phyloP scores from a whole-genome alignment of 2,113 vertebrate genomes.

The Zosterops japonicus region DNA sequence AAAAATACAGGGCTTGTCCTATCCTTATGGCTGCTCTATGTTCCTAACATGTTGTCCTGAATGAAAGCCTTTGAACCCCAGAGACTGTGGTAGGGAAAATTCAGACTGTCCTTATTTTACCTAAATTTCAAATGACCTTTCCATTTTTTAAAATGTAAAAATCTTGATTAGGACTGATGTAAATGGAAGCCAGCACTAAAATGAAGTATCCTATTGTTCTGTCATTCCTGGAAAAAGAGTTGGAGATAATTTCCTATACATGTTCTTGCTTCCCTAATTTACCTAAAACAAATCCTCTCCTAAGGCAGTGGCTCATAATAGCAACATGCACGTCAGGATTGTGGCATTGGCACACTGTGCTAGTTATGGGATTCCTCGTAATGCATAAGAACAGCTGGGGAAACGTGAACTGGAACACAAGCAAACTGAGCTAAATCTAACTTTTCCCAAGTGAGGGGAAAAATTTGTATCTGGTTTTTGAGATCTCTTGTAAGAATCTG shows the following conservation, averaged over 20 bases:
- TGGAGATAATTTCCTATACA: not conserved
- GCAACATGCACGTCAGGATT: not conserved
- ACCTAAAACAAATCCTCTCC: slow-evolving; percentile 3
- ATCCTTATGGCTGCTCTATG: not conserved
- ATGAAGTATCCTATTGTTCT: not conserved
- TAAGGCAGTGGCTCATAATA: slow-evolving; percentile 20
- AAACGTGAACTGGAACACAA: not conserved
- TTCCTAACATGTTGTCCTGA: not conserved
- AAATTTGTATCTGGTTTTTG: not conserved
- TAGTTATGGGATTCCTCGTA: not conserved
- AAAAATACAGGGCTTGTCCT: not conserved
- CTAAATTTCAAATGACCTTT: not conserved
- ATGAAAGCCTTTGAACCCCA: not conserved
- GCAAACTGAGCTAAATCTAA: not conserved
- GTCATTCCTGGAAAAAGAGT: not conserved
- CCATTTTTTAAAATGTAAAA: not conserved
- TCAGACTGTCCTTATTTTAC: not conserved
- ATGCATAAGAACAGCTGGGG: not conserved
- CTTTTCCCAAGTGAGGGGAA: not conserved
- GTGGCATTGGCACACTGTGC: not conserved
- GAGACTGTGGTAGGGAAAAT: not conserved
- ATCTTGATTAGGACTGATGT: not conserved
- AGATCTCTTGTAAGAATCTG: not conserved
- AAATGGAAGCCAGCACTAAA: not conserved
- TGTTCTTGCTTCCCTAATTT: not conserved